These are phyloP conservation scores for Pristiophorus japonicus DNA, from an alignment of 2,113 vertebrate species.

Conservation along the genomic window DNA sequence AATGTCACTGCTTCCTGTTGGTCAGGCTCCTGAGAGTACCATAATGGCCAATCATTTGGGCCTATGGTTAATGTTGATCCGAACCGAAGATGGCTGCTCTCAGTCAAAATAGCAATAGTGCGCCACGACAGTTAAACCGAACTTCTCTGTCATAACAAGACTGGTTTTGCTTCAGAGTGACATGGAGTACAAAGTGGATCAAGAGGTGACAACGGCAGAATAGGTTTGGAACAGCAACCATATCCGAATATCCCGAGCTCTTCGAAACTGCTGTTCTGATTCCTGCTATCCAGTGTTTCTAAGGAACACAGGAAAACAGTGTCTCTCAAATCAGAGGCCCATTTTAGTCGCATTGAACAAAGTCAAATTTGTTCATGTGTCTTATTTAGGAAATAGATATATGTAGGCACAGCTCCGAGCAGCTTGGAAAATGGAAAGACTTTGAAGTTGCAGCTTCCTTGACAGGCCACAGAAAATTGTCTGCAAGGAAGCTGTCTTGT, in stretches of 20 bases:
- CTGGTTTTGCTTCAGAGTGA: neutral
- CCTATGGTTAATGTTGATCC: neutral
- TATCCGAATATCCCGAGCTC: neutral
- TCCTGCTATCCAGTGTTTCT: neutral
- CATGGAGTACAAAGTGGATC: neutral
- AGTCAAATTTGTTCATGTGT: neutral
- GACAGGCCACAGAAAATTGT: neutral
- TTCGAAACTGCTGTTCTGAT: neutral
- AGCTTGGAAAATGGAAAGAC: neutral
- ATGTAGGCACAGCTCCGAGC: neutral
- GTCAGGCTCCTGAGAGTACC: neutral
- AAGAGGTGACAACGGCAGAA: neutral
- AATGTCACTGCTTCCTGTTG: conserved; percentile 32
- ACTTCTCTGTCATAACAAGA: neutral
- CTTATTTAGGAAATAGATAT: neutral
- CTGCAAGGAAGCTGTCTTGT: neutral
- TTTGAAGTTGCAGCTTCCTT: neutral
- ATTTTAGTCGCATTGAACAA: neutral
- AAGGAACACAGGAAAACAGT: neutral
- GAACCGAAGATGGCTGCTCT: neutral
- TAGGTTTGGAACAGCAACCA: neutral
- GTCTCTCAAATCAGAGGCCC: neutral
- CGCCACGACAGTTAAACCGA: neutral
- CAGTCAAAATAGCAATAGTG: neutral
- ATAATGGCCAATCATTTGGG: neutral